A percentile compares a stretch with the other conserved stretches of the same genome.
These are phyloP conservation scores for Sminthurides bifidus DNA, from an alignment of 1,140 invertebrate species.

Conservation along the genomic window DNA sequence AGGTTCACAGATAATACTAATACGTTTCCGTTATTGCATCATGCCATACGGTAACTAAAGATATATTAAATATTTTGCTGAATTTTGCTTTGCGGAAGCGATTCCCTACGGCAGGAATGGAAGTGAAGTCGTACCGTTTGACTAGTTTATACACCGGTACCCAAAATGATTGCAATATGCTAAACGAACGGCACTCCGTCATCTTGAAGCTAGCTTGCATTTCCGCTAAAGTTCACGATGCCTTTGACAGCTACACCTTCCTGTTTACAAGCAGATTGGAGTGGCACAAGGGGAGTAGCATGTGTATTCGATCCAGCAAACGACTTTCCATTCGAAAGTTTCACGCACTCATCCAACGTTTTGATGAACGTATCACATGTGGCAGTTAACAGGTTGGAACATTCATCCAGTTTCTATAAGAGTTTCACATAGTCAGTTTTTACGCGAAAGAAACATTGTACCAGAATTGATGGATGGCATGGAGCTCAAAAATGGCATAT, in stretches of 20 bases:
- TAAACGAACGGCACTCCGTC: too few species aligned
- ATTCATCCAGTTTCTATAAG: constrained; percentile 60
- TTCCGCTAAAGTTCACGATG: too few species aligned
- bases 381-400: constrained; percentile 55
- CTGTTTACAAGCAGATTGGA: neutral
- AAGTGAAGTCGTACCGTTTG: too few species aligned
- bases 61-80: too few species aligned
- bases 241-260: neutral
- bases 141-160: too few species aligned
- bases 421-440: constrained; percentile 1
- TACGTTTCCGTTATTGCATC: too few species aligned
- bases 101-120: too few species aligned
- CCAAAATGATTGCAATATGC: too few species aligned
- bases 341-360: constrained; percentile 68
- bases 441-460: neutral
- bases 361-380: constrained; percentile 75
- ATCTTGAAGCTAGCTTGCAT: too few species aligned
- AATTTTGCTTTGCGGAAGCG: too few species aligned
- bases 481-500: neutral
- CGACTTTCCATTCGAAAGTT: constrained; percentile 45
- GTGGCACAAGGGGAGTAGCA: constrained; percentile 13
- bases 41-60: too few species aligned
- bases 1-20: too few species aligned
- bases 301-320: constrained; percentile 29
- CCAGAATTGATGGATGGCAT: neutral